Percentiles rank a stretch among this genome's conserved stretches.
Evolutionary conservation across 2,888 invertebrate genomes (phyloP).

Genomic region (Chelonus formosanus): DNA sequence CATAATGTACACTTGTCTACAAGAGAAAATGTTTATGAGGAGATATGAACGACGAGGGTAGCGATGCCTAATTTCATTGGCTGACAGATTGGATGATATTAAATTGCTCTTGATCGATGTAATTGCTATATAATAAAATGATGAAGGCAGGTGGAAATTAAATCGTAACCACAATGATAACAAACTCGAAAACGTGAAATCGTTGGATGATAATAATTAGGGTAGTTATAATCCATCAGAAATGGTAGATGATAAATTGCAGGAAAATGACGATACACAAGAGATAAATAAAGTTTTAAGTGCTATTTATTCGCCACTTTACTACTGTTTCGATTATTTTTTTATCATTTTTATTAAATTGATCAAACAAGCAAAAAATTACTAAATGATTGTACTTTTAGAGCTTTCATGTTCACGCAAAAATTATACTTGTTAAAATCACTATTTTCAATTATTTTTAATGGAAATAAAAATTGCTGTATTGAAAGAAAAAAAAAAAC

Average conservation of each 20-base stretch:
- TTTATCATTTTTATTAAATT: too few species aligned
- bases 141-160: slow-evolving; percentile 4
- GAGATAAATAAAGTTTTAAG: too few species aligned
- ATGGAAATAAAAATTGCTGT: too few species aligned
- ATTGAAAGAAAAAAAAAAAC: too few species aligned
- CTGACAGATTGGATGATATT: slow-evolving; percentile 6
- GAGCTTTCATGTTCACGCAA: too few species aligned
- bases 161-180: slow-evolving; percentile 2
- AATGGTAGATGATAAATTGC: slow-evolving; percentile 9
- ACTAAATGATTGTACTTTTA: too few species aligned
- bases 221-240: slow-evolving; percentile 6
- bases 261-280: slow-evolving; percentile 1
- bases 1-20: slow-evolving; percentile 9
- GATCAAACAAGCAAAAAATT: too few species aligned
- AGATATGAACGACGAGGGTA: slow-evolving; percentile 3
- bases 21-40: neutral
- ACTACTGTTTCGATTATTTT: too few species aligned
- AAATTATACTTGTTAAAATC: too few species aligned
- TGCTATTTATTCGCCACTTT: too few species aligned
- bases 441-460: too few species aligned
- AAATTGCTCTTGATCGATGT: slow-evolving; percentile 1
- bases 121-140: neutral
- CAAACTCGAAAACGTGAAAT: slow-evolving; percentile 5
- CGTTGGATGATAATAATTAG: slow-evolving; percentile 15
- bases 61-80: slow-evolving; percentile 9